These are phyloP conservation scores for Kradibia gibbosae DNA, from an alignment of 1,140 invertebrate species.

Conservation along the genomic window DNA sequence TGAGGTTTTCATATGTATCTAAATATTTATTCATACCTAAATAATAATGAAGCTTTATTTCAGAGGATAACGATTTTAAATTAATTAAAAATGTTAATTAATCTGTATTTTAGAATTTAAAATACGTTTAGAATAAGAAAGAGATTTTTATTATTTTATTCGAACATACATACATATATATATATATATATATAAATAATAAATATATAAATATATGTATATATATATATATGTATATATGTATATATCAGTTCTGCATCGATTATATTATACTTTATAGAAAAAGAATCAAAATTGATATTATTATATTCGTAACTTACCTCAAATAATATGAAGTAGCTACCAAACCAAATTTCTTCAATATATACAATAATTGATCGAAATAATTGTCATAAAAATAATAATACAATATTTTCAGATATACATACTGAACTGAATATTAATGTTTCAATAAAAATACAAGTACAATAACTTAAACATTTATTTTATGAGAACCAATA, in stretches of 20 bases:
- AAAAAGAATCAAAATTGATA: not conserved
- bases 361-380: constrained; percentile 9
- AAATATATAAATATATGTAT: not conserved
- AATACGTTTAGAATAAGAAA: too few relatives aligned
- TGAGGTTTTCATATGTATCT: too few relatives aligned
- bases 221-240: not conserved
- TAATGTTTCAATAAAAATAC: not conserved
- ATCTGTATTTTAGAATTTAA: too few relatives aligned
- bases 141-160: too few relatives aligned
- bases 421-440: not conserved
- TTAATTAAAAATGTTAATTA: too few relatives aligned
- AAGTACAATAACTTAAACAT: not conserved
- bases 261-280: constrained; percentile 1
- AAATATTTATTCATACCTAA: too few relatives aligned
- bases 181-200: too few relatives aligned
- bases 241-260: constrained; percentile 1
- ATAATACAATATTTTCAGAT: not conserved
- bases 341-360: not conserved
- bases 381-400: not conserved
- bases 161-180: too few relatives aligned
- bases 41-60: too few relatives aligned
- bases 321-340: not conserved
- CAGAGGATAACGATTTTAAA: too few relatives aligned
- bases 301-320: not conserved
- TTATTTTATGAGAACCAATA: not conserved